Conservation (phyloP, 2,888 invertebrate species). For the Microctonus aethiopoides region DNA sequence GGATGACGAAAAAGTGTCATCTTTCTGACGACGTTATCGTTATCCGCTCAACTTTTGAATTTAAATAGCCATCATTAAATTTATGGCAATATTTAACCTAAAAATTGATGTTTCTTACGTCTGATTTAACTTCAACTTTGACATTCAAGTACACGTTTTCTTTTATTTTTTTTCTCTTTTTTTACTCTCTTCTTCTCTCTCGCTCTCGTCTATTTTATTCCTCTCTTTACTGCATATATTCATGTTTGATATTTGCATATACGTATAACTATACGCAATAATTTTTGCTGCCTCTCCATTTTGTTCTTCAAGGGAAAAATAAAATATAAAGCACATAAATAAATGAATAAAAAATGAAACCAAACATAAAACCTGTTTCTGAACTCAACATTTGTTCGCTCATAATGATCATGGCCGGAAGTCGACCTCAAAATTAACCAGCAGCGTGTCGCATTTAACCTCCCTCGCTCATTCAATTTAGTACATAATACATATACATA, state of each 20-base stretch:
- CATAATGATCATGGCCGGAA: conserved; percentile 33
- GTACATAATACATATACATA: too few relatives aligned
- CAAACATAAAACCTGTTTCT: too few relatives aligned
- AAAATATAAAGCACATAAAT: not conserved
- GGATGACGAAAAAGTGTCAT: conserved; percentile 8
- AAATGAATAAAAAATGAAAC: too few relatives aligned
- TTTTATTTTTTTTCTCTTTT: not conserved
- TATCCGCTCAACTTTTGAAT: not conserved
- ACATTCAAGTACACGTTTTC: conserved; percentile 6
- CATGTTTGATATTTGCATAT: not conserved
- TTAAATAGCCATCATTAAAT: not conserved
- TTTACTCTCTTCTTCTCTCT: not conserved
- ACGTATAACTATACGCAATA: not conserved
- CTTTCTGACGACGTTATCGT: not conserved
- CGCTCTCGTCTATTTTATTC: not conserved
- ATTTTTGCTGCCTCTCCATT: conserved; percentile 21
- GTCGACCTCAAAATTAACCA: conserved; percentile 29
- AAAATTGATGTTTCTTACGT: not conserved
- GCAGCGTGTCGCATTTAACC: conserved; percentile 7
- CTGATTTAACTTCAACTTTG: not conserved
- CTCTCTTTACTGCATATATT: not conserved
- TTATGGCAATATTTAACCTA: not conserved
- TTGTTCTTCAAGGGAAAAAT: not conserved
- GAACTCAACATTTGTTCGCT: conserved; percentile 24
- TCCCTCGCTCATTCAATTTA: not conserved